A percentile compares a stretch with the other conserved stretches of the same genome.
Evolutionary conservation across 2,797 vertebrate species (phyloP).

Genomic region (Arremon aurantiirostris): DNA sequence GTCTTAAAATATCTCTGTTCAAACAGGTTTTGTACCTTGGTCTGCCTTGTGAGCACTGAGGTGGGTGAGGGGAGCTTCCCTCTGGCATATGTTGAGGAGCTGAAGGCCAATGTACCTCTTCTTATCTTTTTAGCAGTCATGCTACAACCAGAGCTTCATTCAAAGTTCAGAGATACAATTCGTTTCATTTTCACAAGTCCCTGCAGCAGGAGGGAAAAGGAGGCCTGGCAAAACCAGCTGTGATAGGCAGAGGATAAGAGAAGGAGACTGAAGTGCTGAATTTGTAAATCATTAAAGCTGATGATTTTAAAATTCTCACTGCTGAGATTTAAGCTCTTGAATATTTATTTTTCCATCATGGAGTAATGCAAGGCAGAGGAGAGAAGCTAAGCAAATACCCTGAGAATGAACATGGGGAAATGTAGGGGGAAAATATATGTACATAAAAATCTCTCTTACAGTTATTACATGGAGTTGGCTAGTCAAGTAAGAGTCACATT

Average conservation of each 20-base stretch:
- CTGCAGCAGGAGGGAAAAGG: not conserved
- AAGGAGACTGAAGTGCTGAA: not conserved
- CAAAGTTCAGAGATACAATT: not conserved
- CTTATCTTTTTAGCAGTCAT: not conserved
- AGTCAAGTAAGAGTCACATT: not conserved
- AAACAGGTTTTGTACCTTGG: conserved; percentile 33
- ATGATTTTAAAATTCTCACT: not conserved
- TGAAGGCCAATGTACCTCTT: not conserved
- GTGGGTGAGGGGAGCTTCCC: not conserved
- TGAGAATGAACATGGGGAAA: not conserved
- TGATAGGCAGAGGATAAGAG: not conserved
- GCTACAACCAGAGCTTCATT: not conserved
- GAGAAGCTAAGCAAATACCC: not conserved
- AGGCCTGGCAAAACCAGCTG: not conserved
- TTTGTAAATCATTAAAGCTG: not conserved
- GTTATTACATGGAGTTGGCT: not conserved
- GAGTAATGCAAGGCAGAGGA: not conserved
- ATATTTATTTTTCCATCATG: not conserved
- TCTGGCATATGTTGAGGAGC: not conserved
- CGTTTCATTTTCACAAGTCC: not conserved
- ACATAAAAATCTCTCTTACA: not conserved
- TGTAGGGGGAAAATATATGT: not conserved
- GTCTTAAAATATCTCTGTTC: conserved; percentile 45
- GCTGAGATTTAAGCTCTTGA: not conserved
- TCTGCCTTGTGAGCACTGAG: not conserved